Evolutionary conservation across 2,113 vertebrate species (phyloP).

Genomic region (Anarhynchus alexandrinus): DNA sequence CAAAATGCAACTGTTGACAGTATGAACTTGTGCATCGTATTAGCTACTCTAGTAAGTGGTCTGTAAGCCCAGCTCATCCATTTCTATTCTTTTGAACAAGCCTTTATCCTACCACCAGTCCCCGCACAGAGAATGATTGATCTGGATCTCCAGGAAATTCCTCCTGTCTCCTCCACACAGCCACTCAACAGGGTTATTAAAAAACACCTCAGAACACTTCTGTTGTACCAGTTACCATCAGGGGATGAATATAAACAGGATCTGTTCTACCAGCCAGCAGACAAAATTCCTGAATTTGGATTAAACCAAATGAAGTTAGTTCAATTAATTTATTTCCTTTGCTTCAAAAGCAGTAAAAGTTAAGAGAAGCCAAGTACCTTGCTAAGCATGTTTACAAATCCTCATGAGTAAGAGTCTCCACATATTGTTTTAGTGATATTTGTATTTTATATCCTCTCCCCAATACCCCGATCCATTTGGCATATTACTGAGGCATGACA

Average conservation of each 20-base stretch:
- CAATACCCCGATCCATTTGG: background rate
- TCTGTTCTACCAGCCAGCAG: background rate
- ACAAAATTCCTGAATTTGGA: background rate
- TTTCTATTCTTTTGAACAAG: background rate
- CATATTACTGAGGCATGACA: background rate
- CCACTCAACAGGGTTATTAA: background rate
- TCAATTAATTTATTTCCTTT: background rate
- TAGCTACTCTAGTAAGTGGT: background rate
- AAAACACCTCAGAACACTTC: background rate
- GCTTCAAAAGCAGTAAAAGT: background rate
- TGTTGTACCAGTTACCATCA: background rate
- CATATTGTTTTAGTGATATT: background rate
- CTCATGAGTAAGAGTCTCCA: background rate
- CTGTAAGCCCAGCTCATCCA: background rate
- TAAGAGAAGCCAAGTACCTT: background rate
- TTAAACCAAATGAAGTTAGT: background rate
- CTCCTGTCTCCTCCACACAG: background rate
- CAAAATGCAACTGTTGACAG: background rate
- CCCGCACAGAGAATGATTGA: background rate
- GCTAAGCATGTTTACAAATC: background rate
- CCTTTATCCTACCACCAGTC: background rate
- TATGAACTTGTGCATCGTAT: background rate
- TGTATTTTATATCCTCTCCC: background rate
- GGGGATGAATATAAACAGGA: background rate
- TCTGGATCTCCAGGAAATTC: background rate